Evolutionary conservation across 2,113 vertebrate genomes (phyloP).

Genomic region (Illadopsis cleaveri): DNA sequence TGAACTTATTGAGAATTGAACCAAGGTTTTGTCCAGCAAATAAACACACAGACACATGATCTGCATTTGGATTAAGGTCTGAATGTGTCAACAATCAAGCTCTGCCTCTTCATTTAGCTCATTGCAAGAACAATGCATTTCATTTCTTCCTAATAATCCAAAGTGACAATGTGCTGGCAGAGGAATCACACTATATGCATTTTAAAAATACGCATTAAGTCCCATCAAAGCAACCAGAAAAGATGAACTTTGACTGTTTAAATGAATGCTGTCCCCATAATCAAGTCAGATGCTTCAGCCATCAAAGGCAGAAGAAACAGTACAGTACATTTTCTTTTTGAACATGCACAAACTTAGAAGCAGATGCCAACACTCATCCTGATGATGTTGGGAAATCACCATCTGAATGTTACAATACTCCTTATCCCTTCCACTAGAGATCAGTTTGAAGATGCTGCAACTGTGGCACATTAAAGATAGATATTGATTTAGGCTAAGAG

Average conservation of each 20-base stretch:
- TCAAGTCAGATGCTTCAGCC: not conserved
- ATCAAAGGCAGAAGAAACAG: not conserved
- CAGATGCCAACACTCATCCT: not conserved
- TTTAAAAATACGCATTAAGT: slow-evolving; percentile 4
- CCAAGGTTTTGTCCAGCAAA: not conserved
- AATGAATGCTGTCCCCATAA: not conserved
- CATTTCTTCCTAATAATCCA: slow-evolving; percentile 33
- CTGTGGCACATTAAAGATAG: not conserved
- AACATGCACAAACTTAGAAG: not conserved
- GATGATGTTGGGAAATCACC: not conserved
- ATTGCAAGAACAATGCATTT: slow-evolving; percentile 11
- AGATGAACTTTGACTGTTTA: not conserved
- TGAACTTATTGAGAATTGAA: not conserved
- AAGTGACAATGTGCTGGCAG: slow-evolving; percentile 11
- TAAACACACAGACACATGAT: not conserved
- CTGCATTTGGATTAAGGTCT: slow-evolving; percentile 38
- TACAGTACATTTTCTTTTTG: not conserved
- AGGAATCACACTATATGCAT: not conserved
- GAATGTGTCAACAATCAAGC: not conserved
- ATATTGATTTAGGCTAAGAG: not conserved
- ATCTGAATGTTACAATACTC: not conserved
- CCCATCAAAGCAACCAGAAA: not conserved
- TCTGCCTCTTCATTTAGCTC: slow-evolving; percentile 9
- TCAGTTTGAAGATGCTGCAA: slow-evolving; percentile 22
- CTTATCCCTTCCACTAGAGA: slow-evolving; percentile 4